Conservation (phyloP, 1,140 invertebrate genomes). For the Oncopodura yosiiana region DNA sequence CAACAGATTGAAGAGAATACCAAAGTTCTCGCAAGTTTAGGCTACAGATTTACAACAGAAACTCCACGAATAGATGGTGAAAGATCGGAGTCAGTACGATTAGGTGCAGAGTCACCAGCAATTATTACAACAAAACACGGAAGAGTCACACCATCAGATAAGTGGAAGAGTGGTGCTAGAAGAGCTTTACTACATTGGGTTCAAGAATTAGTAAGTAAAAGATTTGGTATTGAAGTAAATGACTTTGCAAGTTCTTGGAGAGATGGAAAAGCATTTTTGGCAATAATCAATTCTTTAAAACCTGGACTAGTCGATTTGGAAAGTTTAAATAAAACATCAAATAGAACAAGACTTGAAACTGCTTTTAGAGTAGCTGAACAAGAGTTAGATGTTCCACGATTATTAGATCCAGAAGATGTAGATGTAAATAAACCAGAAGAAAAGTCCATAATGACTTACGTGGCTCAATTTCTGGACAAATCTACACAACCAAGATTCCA, state of each 20-base stretch:
- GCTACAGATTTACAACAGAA: constrained; percentile 66
- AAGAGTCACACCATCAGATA: constrained; percentile 43
- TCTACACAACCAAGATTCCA: constrained; percentile 65
- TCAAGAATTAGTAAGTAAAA: constrained; percentile 82
- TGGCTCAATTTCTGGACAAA: constrained; percentile 94
- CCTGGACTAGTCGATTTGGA: constrained; percentile 83
- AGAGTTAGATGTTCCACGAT: constrained; percentile 81
- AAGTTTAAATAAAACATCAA: constrained; percentile 63
- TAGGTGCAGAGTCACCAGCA: constrained; percentile 22
- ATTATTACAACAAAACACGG: constrained; percentile 17
- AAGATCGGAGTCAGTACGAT: constrained; percentile 27
- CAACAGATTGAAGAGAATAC: constrained; percentile 91
- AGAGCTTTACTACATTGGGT: constrained; percentile 92
- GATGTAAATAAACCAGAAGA: constrained; percentile 95
- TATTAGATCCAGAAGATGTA: constrained; percentile 93
- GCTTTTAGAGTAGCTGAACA: constrained; percentile 88
- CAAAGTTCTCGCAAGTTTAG: constrained; percentile 73
- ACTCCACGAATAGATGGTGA: constrained; percentile 43
- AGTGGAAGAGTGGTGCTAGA: constrained; percentile 76
- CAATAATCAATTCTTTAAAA: constrained; percentile 89
- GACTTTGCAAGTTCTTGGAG: constrained; percentile 96
- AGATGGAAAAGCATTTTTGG: constrained; percentile 91
- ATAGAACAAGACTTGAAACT: constrained; percentile 72
- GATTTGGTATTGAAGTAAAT: constrained; percentile 74
- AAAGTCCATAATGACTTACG: constrained; percentile 98